Base-by-base conservation (phyloP, 2,113 vertebrate species). In the Paramisgurnus dabryanus region DNA sequence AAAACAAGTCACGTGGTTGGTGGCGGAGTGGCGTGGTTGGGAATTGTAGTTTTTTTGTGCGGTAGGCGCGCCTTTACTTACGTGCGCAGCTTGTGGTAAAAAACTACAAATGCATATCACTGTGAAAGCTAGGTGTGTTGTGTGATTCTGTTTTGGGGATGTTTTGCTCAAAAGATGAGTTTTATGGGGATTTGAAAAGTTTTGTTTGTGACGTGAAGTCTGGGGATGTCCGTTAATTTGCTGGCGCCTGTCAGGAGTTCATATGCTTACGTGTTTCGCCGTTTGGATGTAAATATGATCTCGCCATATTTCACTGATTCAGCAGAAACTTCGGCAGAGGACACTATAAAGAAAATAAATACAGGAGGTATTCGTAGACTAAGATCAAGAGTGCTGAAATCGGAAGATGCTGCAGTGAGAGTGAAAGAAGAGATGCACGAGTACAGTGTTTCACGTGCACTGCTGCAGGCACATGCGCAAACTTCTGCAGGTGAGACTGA, bases 341-440 rank as follows among this genome's bases (percentile, higher is more conserved):
- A n/a, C 6, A 41, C 17, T 12, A 40, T 11, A n/a, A 17, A 3
- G 3, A 22, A 60, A 39, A 70, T 10, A 10, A 55, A 11, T 39
- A 13, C 45, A 22, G 49, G 17, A 75, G 61, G 70, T 79, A 11
- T 75, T 69, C 4, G 68, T 7, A 81, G 76, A 80, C 89, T 22
- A 15, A 65, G 66, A 40, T 81, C 84, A 67, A 87, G 78, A 85
- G 80, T 12, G 22, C 49, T 18, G 15, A 68, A 41, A 27, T 40
- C 41, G 17, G 17, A 74, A 67, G 76, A 74, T 43, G 63, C 41
- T 63, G 3, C 65, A 22, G 77, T 27, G 9, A 11, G 9, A 34
- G 83, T 81, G 74, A 88, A 80, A 9, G 85, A 86, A 82, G 91
- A 93, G 72, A 70, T 70, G 27, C 88, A 89, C 64, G 90, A 92